Evolutionary conservation across 2,797 vertebrate species (phyloP).

Genomic region (Distichodus sexfasciatus): DNA sequence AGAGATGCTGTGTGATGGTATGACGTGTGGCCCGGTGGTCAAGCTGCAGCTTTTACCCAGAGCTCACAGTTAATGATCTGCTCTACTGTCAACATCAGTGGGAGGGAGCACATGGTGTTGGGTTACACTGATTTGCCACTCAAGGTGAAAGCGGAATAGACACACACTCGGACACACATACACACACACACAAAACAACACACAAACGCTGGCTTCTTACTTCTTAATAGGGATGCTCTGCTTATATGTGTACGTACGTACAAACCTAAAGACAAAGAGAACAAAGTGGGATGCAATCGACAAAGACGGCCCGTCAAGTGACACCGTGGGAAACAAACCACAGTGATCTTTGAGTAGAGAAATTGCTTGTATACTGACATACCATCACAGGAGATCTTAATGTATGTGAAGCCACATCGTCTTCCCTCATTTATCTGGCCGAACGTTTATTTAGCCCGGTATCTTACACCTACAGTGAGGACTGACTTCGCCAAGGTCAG

Average conservation of each 20-base stretch:
- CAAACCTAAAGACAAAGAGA: no score
- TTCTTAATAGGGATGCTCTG: conserved; percentile 42
- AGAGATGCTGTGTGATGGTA: conserved; percentile 20
- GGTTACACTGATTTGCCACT: conserved; percentile 62
- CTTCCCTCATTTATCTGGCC: conserved; percentile 8
- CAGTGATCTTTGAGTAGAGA: not conserved
- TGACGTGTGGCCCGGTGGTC: conserved; percentile 6
- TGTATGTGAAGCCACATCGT: not conserved
- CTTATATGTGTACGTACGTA: conserved; percentile 32
- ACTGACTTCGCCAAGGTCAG: conserved; percentile 38
- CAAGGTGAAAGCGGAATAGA: conserved; percentile 64
- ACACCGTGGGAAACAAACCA: not conserved
- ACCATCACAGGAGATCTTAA: no score
- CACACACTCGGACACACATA: conserved; percentile 33
- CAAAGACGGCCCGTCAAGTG: no score
- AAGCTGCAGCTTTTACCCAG: conserved; percentile 36
- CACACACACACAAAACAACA: conserved; percentile 28
- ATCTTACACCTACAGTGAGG: conserved; percentile 35
- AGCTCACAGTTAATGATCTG: conserved; percentile 71
- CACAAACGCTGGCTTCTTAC: conserved; percentile 15
- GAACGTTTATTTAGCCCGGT: conserved; percentile 43
- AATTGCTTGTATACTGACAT: no score
- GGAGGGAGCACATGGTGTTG: conserved; percentile 46
- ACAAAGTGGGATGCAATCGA: no score
- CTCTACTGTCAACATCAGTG: conserved; percentile 62